These are phyloP conservation scores for Diloba caeruleocephala DNA, from an alignment of 2,888 invertebrate genomes.

Conservation along the genomic window DNA sequence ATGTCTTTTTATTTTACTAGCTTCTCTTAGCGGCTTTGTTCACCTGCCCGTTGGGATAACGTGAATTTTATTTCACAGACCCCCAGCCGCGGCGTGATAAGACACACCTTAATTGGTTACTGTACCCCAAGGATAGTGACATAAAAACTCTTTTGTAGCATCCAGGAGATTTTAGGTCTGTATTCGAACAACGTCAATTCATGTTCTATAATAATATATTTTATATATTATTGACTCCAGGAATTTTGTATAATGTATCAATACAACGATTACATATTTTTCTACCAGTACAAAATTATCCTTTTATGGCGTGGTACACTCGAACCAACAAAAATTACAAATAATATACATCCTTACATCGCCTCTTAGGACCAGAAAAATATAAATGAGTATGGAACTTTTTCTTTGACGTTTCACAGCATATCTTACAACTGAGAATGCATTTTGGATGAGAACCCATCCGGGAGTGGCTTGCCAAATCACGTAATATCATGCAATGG, in stretches of 20 bases:
- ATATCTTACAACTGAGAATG: conserved; percentile 37
- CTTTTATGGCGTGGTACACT: no score
- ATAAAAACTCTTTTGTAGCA: conserved; percentile 16
- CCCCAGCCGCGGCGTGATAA: conserved; percentile 34
- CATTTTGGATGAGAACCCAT: conserved; percentile 41
- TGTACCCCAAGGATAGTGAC: conserved; percentile 27
- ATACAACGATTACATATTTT: no score
- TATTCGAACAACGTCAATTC: background rate
- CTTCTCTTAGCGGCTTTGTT: conserved; percentile 31
- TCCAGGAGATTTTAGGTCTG: conserved; percentile 2
- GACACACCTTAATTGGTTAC: conserved; percentile 47
- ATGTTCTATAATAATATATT: no score
- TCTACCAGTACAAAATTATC: no score
- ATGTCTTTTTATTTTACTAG: conserved; percentile 18
- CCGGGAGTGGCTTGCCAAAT: conserved; percentile 50
- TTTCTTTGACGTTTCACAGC: conserved; percentile 23
- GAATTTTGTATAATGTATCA: no score
- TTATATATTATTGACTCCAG: no score
- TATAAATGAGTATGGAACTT: conserved; percentile 31
- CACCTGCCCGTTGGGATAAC: conserved; percentile 37
- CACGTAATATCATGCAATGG: conserved; percentile 50
- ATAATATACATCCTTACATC: no score
- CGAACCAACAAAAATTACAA: no score
- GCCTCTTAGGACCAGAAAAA: conserved; percentile 9
- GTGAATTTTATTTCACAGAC: conserved; percentile 28